Evolutionary conservation across 2,797 vertebrate genomes (phyloP).

Genomic region (Eospalax fontanierii): DNA sequence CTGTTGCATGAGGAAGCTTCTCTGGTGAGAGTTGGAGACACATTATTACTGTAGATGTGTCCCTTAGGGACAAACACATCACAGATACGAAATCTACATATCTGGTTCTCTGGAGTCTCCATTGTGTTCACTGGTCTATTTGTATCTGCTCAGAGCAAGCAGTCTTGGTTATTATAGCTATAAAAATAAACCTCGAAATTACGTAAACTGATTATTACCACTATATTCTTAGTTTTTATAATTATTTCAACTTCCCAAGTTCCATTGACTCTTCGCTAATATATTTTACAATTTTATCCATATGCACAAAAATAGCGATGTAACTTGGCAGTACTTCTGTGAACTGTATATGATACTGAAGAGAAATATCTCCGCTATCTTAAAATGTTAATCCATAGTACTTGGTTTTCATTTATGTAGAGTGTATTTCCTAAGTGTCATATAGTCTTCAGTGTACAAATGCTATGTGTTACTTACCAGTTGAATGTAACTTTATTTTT

Average conservation of each 20-base stretch:
- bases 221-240: not conserved
- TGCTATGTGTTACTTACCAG: not conserved
- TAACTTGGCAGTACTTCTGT: not conserved
- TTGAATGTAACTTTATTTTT: slow-evolving; percentile 5
- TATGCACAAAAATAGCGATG: not conserved
- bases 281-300: not conserved
- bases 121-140: not conserved
- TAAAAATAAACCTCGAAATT: slow-evolving; percentile 17
- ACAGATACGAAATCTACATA: not conserved
- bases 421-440: not conserved
- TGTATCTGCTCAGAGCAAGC: not conserved
- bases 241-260: not conserved
- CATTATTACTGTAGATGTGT: no score
- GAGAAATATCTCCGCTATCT: not conserved
- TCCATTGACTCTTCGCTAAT: not conserved
- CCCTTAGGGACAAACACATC: no score
- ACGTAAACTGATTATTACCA: not conserved
- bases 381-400: slow-evolving; percentile 12
- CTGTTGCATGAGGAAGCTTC: no score
- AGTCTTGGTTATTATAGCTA: not conserved
- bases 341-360: not conserved
- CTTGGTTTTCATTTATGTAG: slow-evolving; percentile 3
- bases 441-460: not conserved
- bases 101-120: not conserved
- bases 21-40: no score